Evolutionary conservation across 2,888 invertebrate species (phyloP), one percentile per base, ranked within the genome.

Genomic region (Cerastis rubricosa): DNA sequence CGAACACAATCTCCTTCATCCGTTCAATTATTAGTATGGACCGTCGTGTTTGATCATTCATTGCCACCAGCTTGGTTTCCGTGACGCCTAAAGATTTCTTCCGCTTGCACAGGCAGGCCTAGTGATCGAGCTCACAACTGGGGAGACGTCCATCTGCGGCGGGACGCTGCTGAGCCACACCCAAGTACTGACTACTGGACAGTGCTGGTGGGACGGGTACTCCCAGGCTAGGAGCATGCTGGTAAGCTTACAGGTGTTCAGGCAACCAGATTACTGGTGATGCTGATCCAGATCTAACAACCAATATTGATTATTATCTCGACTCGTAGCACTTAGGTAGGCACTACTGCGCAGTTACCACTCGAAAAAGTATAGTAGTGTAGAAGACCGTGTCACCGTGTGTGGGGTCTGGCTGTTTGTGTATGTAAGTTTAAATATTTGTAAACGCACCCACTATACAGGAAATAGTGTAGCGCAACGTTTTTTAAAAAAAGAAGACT

Each of bases 171-270:
- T 90, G 22, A 85, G 78, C 47, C 84, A 83, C 80, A 81, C 81
- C 0, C 77, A 76, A 6, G 84, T 89, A 9, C 65, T 91, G 54
- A 89, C 91, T 0, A 86, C 91, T 0, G 91, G 86, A 4, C 88
- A 90, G 63, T 91, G 91, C 84, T 91, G 90, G 90, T 80, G 85
- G 76, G 91, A 91, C 45, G 90, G 90, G 0, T 67, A 78, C 43
- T 79, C 67, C 2, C 78, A 78, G 71, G 89, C 87, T 0, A 68
- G 5, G 0, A 77, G 14, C 8, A 19, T 78, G 6, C 29, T 47
- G 74, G 78, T 78, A 54, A 59, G 74, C n/a, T 19, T 4, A 1
- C 14, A 57, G 11, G 40, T 69, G 5, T 25, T 35, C 19, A 22
- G 2, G 40, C 11, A 25, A 57, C 22, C 40, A 19, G n/a, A 51